Percentiles rank a stretch among this genome's conserved stretches.
Conservation (phyloP, 2,797 vertebrate genomes). For the Avahi laniger region DNA sequence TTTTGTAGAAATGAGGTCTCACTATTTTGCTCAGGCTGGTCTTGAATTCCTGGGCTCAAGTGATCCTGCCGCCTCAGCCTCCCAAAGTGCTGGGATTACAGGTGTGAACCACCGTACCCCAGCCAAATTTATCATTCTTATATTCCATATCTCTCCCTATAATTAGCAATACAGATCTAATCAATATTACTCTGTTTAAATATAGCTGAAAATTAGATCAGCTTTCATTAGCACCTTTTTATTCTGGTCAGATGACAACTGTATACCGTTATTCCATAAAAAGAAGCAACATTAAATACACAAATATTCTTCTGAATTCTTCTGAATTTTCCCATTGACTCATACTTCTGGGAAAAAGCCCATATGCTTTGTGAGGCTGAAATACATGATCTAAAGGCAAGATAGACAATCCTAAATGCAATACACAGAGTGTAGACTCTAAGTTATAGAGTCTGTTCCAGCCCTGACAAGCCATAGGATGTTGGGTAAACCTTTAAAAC, state of each 20-base stretch:
- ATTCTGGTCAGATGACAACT: conserved; percentile 8
- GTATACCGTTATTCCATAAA: neutral
- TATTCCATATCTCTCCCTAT: neutral
- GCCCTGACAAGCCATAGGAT: neutral
- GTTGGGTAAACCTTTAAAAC: neutral
- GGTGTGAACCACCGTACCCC: neutral
- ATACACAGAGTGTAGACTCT: neutral
- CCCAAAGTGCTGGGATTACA: neutral
- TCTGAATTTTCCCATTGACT: neutral
- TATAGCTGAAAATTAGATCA: conserved; percentile 11
- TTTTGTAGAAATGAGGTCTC: neutral
- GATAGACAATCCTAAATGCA: neutral
- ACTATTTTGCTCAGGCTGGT: neutral
- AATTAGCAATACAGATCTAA: conserved; percentile 18
- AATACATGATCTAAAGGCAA: neutral
- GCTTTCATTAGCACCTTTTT: conserved; percentile 52
- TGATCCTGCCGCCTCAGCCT: neutral
- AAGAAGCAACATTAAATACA: neutral
- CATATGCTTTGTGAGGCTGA: neutral
- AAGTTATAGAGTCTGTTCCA: neutral
- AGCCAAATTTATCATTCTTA: neutral
- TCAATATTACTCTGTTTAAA: conserved; percentile 56
- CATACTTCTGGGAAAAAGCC: neutral
- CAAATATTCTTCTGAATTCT: conserved; percentile 6
- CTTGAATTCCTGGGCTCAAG: neutral